Evolutionary conservation across 23 tunicate genomes (phyloP), one percentile per base, ranked within the genome.

Genomic region (Diplosoma virens): DNA sequence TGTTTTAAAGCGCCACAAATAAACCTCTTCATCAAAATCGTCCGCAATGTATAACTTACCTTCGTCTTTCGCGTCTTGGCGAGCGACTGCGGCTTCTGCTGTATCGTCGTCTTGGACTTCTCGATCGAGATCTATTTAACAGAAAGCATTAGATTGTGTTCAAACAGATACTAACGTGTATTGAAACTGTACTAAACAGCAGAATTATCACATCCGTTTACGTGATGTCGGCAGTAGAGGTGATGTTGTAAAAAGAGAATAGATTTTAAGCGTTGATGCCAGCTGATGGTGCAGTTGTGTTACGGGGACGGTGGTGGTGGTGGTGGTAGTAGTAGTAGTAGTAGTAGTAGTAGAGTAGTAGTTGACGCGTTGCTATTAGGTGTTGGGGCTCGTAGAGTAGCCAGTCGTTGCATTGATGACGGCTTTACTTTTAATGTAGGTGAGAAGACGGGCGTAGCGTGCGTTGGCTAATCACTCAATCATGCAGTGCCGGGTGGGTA

Each of bases 81-180:
- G 78, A 72, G 4, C 78, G 59, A 22, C 60, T 47, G 36, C 37
- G 61, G 61, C 78, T 72, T 72, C 60, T 20, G 61, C 48, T 30
- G 25, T 72, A 33, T 20, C 71, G 2, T 63, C 84, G 77, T 9
- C 67, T 50, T 22, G 84, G 84, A 52, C 84, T 80, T 32, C 68
- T 21, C 7, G 84, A 80, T 3, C 67, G 45, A 14, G 84, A 80
- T 52, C 84, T 80, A 34, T n/a, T n/a, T n/a, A n/a, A n/a, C n/a
- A n/a, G n/a, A n/a, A n/a, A n/a, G n/a, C n/a, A n/a, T n/a, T n/a
- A n/a, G n/a, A n/a, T n/a, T n/a, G n/a, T n/a, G n/a, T n/a, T n/a
- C n/a, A n/a, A n/a, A n/a, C n/a, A n/a, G n/a, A n/a, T n/a, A n/a
- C n/a, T n/a, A n/a, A n/a, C n/a, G n/a, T n/a, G n/a, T n/a, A n/a